Percentiles rank a stretch among this genome's conserved stretches.
Evolutionary conservation across 2,888 invertebrate genomes (phyloP).

Genomic region (Lithophane leautieri): DNA sequence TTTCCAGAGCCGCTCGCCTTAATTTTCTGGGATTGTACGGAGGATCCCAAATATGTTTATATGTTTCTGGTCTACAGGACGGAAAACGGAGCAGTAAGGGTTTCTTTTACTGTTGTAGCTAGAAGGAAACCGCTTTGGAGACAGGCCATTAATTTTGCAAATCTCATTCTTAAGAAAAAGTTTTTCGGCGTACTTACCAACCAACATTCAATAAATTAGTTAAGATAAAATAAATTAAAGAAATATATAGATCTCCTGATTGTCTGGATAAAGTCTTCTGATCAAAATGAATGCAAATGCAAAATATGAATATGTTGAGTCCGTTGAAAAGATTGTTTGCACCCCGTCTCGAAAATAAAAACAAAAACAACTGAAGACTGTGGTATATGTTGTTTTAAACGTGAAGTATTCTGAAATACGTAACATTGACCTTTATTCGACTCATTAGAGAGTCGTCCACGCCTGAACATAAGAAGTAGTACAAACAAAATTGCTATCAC

Average conservation of each 20-base stretch:
- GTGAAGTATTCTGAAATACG: conserved; percentile 7
- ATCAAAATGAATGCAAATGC: not conserved
- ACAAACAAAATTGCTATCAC: conserved; percentile 63
- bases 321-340: not conserved
- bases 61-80: not conserved
- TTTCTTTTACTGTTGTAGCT: conserved; percentile 12
- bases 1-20: conserved; percentile 27
- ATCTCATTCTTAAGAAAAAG: not conserved
- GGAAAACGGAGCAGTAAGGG: not conserved
- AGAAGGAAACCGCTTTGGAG: conserved; percentile 12
- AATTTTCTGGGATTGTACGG: conserved; percentile 34
- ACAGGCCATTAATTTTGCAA: conserved; percentile 9
- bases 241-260: not conserved
- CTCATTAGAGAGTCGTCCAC: conserved; percentile 49
- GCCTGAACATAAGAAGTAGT: conserved; percentile 43
- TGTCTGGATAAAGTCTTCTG: too few species aligned
- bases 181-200: not conserved
- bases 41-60: not conserved
- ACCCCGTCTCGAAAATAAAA: not conserved
- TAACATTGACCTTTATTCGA: conserved; percentile 59
- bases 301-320: not conserved
- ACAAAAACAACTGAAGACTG: not conserved
- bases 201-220: not conserved
- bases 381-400: conserved; percentile 26
- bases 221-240: not conserved